Percentiles rank a stretch among this genome's conserved stretches.
Evolutionary conservation across 2,113 vertebrate species (phyloP).

Genomic region (Ranitomeya variabilis): DNA sequence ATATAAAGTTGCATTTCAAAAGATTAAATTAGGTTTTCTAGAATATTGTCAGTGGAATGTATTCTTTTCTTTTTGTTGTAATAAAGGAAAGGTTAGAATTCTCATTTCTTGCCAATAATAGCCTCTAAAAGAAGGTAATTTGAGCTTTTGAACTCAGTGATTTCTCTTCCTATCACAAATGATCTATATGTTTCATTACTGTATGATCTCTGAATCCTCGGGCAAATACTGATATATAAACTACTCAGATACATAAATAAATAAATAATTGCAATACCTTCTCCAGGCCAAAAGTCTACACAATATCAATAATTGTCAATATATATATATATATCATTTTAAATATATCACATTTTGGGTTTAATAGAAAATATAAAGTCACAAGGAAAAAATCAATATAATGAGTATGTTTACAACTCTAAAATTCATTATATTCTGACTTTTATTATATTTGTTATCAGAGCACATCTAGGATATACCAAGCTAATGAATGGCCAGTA

Average conservation of each 20-base stretch:
- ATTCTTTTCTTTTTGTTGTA: slow-evolving; percentile 67
- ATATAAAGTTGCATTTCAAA: slow-evolving; percentile 45
- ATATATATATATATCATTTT: neutral
- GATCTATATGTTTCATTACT: slow-evolving; percentile 80
- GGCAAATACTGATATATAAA: slow-evolving; percentile 67
- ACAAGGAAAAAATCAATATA: neutral
- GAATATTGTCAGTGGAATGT: slow-evolving; percentile 63
- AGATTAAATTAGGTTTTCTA: slow-evolving; percentile 62
- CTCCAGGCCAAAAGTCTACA: neutral
- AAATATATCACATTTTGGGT: neutral
- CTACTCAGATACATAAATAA: slow-evolving; percentile 65
- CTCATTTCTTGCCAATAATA: slow-evolving; percentile 59
- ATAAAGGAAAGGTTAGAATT: slow-evolving; percentile 64
- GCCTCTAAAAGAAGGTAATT: slow-evolving; percentile 65
- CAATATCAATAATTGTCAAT: slow-evolving; percentile 21
- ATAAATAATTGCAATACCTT: slow-evolving; percentile 62
- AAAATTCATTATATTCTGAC: neutral
- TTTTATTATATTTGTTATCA: neutral
- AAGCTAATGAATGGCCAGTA: too few species aligned
- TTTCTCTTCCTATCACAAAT: slow-evolving; percentile 76
- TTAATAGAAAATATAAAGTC: neutral
- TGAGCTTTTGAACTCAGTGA: slow-evolving; percentile 66
- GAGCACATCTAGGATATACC: too few species aligned
- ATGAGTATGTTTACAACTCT: neutral
- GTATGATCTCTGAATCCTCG: slow-evolving; percentile 71